Conservation (phyloP, 2,888 invertebrate genomes). For the Campopleginae sp. region DNA sequence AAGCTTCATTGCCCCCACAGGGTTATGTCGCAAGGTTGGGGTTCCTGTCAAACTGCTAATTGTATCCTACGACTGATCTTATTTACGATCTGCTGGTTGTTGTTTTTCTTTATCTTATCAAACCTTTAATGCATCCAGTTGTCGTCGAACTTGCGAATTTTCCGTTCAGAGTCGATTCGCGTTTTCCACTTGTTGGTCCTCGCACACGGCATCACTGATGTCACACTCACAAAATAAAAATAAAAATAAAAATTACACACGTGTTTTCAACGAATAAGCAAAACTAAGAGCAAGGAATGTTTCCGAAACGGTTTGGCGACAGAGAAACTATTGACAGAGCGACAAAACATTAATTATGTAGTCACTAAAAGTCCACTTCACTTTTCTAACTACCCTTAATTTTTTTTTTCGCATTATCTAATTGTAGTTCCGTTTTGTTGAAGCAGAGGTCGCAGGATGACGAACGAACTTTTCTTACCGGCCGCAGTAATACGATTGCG, state of each 20-base stretch:
- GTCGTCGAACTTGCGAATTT: no score
- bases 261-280: neutral
- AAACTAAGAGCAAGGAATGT: neutral
- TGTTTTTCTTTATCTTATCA: no score
- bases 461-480: neutral
- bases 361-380: neutral
- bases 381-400: neutral
- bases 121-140: no score
- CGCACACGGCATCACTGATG: no score
- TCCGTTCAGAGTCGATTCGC: no score
- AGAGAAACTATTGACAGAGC: neutral
- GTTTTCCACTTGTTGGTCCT: no score
- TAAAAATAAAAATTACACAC: neutral
- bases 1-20: neutral
- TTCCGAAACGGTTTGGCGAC: neutral
- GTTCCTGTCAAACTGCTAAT: no score
- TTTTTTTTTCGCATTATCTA: neutral
- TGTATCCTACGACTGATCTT: no score
- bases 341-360: neutral
- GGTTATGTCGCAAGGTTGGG: neutral
- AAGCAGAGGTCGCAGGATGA: conserved; percentile 4
- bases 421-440: neutral
- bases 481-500: neutral
- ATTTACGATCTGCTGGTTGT: no score
- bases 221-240: no score